phyloP scores from a whole-genome alignment of 2,797 vertebrate genomes.

The Aotus griseimembra region DNA sequence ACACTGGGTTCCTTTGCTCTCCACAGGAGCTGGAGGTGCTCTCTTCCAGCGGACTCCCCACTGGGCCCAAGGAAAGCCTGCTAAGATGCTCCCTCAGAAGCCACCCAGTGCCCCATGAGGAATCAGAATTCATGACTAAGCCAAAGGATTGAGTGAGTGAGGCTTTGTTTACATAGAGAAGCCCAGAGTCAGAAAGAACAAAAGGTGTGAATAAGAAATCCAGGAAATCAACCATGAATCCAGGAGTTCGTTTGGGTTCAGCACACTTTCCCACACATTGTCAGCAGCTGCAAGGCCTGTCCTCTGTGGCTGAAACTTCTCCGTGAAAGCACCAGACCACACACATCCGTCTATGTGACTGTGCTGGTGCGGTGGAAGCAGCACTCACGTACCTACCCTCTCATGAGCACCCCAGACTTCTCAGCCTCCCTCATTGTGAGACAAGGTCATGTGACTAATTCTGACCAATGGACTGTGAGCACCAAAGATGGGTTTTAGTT shows the following conservation, averaged over 20 bases:
- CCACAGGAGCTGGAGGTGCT: background rate
- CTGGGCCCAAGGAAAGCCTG: background rate
- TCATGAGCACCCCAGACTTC: background rate
- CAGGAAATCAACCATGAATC: constrained; percentile 23
- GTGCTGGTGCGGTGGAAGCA: background rate
- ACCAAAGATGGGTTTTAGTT: background rate
- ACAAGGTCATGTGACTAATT: background rate
- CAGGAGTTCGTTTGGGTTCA: background rate
- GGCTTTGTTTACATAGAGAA: constrained; percentile 34
- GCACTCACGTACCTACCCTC: background rate
- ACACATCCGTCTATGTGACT: background rate
- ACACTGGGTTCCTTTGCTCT: background rate
- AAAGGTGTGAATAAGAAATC: constrained; percentile 42
- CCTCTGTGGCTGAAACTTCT: constrained; percentile 40
- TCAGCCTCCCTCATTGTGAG: background rate
- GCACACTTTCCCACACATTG: constrained; percentile 47
- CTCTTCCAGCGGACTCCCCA: background rate
- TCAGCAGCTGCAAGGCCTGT: background rate
- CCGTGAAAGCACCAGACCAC: constrained; percentile 39
- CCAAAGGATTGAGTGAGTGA: background rate
- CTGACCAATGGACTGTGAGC: background rate
- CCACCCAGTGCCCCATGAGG: background rate
- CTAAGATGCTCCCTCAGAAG: constrained; percentile 19
- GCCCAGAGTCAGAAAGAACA: constrained; percentile 34
- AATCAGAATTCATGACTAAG: constrained; percentile 47